Base-by-base conservation (phyloP, 1,140 invertebrate species). In the Pseudoatta argentina region DNA sequence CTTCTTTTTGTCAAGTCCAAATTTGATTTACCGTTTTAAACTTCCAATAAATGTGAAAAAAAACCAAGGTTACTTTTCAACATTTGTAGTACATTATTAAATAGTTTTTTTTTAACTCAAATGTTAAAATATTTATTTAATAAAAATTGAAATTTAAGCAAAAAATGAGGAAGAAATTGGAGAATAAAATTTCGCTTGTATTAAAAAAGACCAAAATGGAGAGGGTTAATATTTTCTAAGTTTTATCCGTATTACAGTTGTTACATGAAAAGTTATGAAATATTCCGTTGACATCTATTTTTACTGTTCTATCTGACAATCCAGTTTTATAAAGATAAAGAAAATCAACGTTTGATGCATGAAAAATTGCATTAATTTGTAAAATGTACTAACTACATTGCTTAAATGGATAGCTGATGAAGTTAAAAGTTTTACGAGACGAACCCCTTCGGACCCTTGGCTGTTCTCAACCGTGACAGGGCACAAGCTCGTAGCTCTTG, bases 381-480 rank as follows among this genome's bases (percentile, higher is more conserved):
- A 53, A 67, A 73, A 53, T 59, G 51, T 71, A 30, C 30, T 59
- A 51, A 7, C 39, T 55, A 73, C 51, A 18, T 73, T 53, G 44
- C n/a, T 59, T 24, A 66, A 30, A 55, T 27, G 59, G 14, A 61
- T 51, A 75, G 63, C 63, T 87, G 61, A 87, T 44, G 44, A 85
- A 71, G 63, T 87, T 82, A 51, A 76, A 88, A 87, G 57, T 85
- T 83, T 57, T 48, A 51, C 39, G 30, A 82, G 48, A 63, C 30
- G 48, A 87, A 34, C 34, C 73, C 82, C 64, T 71, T 77, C 24
- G 71, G 34, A 51, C 16, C 7, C 55, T 39, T 18, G 24, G 10
- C 76, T 48, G 39, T 61, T 77, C 57, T 51, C 69, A 48, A 83
- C 27, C 64, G 64, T 53, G 51, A 57, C 55, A 67, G 44, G 69